Percentiles rank a stretch among this genome's conserved stretches.
phyloP scores from a whole-genome alignment of 2,797 vertebrate genomes.

The Limosa lapponica region DNA sequence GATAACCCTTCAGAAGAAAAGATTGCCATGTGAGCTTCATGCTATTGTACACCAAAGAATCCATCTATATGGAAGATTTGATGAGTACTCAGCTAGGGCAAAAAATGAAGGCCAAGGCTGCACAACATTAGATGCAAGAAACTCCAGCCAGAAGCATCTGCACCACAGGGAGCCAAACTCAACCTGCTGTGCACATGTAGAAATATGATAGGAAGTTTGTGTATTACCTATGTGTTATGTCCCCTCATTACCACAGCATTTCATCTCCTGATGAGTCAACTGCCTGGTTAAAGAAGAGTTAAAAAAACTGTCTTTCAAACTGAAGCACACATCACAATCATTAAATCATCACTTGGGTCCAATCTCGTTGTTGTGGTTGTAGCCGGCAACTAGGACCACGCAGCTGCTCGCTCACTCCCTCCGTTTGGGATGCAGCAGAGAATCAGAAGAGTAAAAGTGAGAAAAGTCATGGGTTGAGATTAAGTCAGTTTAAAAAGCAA shows the following conservation, averaged over 20 bases:
- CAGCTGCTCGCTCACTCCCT: neutral
- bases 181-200: neutral
- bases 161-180: neutral
- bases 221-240: neutral
- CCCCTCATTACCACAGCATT: neutral
- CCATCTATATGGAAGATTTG: neutral
- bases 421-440: neutral
- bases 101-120: neutral
- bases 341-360: neutral
- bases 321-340: neutral
- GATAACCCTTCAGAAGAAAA: neutral
- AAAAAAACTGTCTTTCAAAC: neutral
- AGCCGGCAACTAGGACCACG: neutral
- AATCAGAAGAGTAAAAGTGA: neutral
- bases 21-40: neutral
- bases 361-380: neutral
- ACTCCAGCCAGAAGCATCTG: neutral
- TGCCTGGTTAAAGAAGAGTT: neutral
- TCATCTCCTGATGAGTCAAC: neutral
- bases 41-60: neutral
- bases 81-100: neutral
- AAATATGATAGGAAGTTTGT: neutral
- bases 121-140: neutral
- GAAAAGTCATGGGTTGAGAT: neutral
- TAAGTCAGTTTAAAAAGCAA: neutral